Base-by-base conservation (phyloP, 2,888 invertebrate genomes). In the Argyresthia goedartella region DNA sequence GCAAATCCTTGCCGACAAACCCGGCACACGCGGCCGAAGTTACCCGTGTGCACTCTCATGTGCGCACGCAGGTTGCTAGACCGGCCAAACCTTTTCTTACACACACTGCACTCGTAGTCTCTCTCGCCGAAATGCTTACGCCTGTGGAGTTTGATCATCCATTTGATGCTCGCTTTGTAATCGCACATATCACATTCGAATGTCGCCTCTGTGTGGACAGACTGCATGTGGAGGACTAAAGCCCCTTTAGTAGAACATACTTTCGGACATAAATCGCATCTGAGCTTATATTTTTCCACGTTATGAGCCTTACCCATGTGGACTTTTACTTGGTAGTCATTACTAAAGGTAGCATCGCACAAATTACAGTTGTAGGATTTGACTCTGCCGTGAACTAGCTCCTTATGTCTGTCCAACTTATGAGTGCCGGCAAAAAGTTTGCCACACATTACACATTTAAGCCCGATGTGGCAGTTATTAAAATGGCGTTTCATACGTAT, bases 41-140 rank as follows among this genome's bases (percentile, higher is more conserved):
- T 59, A 0, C 81, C 81, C 0, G 74, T 75, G 52, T 82, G 81
- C 0, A 80, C 71, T 52, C 76, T 81, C 71, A 82, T 76, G 58
- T 82, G 81, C 0, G 72, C 66, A 4, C 80, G 57, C 3, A 82
- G 52, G 52, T 81, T 81, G 45, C 89, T 90, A 8, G 89, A 87
- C 42, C 89, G 81, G 0, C 88, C 81, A 47, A 90, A 88, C 59
- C 73, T 75, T 45, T 75, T 81, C 0, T 82, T 80, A 52, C 90
- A 91, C n/a, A 89, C 71, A 42, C 88, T 88, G 54, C 90, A 90
- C 1, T 72, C 69, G 53, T 88, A 88, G 10, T 78, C 73, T 9
- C 77, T 84, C 1, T 86, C 82, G 0, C 81, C 84, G 14, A 73
- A 78, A 67, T 89, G 89, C 42, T 79, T 84, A 15, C 79, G 74